A percentile compares a stretch with the other conserved stretches of the same genome.
phyloP scores from a whole-genome alignment of 2,888 invertebrate species.

The Acutogordius australiensis region DNA sequence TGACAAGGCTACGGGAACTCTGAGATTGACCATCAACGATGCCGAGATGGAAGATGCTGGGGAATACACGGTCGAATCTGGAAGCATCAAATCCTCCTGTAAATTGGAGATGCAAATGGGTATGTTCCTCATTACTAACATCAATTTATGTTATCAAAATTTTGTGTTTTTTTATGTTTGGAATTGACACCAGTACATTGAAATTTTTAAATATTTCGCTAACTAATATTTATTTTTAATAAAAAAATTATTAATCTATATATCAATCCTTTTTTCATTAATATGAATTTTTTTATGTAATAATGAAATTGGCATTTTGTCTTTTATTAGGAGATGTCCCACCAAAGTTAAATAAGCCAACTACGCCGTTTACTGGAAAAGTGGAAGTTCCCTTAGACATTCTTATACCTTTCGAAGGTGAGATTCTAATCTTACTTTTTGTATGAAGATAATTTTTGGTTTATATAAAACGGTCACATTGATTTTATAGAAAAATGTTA shows the following conservation, averaged over 20 bases:
- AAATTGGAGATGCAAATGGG: constrained; percentile 51
- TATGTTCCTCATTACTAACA: constrained; percentile 13
- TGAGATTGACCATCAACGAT: constrained; percentile 28
- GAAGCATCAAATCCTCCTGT: constrained; percentile 46
- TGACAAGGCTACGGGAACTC: constrained; percentile 18
- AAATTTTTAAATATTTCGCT: neutral
- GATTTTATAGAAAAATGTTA: too few species aligned
- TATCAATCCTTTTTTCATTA: too few species aligned
- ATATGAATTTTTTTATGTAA: too few species aligned
- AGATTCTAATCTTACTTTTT: neutral
- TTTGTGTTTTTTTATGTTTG: too few species aligned
- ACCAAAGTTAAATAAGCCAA: neutral
- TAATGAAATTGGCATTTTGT: too few species aligned
- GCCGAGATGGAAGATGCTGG: constrained; percentile 51
- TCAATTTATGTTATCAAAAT: neutral
- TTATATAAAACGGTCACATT: too few species aligned
- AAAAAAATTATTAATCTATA: neutral
- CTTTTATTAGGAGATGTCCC: neutral
- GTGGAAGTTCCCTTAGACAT: constrained; percentile 1
- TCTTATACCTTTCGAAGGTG: neutral
- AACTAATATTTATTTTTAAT: too few species aligned
- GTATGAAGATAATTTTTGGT: too few species aligned
- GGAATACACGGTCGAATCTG: constrained; percentile 56
- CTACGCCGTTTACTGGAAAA: neutral
- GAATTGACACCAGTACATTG: too few species aligned